Conservation (phyloP, 1,140 invertebrate genomes). For the Solenopsis fugax region DNA sequence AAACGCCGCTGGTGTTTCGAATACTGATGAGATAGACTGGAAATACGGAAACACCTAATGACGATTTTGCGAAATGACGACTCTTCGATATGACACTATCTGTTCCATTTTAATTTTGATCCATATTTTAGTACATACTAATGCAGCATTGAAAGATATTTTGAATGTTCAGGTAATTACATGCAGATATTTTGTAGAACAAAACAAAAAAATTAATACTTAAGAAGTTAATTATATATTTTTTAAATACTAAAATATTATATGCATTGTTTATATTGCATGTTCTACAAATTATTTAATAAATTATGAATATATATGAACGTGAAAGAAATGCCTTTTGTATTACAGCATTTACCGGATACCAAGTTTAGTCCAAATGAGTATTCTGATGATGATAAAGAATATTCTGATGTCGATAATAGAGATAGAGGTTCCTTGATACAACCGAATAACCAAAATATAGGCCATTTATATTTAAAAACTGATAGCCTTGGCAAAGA, state of each 20-base stretch:
- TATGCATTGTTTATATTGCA: not conserved
- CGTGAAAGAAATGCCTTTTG: not conserved
- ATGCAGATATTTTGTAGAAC: constrained; percentile 28
- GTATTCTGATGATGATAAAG: constrained; percentile 67
- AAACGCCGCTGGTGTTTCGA: not conserved
- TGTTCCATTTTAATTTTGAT: constrained; percentile 70
- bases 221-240: not conserved
- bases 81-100: constrained; percentile 63
- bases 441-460: constrained; percentile 24
- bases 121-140: constrained; percentile 37
- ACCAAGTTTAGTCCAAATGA: constrained; percentile 71
- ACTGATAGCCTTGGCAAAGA: not conserved
- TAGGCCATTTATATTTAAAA: constrained; percentile 5
- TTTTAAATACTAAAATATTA: not conserved
- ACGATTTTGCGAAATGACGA: constrained; percentile 64
- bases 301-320: not conserved
- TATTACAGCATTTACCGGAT: constrained; percentile 65
- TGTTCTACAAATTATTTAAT: not conserved
- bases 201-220: constrained; percentile 8
- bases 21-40: constrained; percentile 18
- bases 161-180: constrained; percentile 68
- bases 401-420: constrained; percentile 75
- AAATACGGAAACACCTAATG: constrained; percentile 47
- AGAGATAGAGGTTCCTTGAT: constrained; percentile 51
- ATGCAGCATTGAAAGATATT: constrained; percentile 50